phyloP scores from a whole-genome alignment of 35 echinoderm and acorn worm species.

The Anneissia japonica region DNA sequence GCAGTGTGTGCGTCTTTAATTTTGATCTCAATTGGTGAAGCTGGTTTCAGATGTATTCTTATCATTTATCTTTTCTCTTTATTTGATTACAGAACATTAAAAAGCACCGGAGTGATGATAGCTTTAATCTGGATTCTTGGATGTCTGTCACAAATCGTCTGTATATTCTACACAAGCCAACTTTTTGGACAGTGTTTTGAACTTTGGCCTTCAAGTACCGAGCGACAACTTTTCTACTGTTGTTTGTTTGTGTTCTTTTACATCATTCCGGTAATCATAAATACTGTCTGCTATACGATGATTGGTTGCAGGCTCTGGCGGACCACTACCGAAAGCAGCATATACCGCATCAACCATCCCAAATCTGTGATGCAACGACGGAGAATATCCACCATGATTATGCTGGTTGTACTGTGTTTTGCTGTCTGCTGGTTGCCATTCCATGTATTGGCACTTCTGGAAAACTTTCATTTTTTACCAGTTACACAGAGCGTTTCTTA shows the following conservation, averaged over 20 bases:
- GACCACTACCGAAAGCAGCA: background rate
- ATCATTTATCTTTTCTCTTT: background rate
- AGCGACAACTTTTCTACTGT: background rate
- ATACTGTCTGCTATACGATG: background rate
- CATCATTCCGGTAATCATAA: background rate
- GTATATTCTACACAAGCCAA: background rate
- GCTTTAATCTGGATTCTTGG: background rate
- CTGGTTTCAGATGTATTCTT: background rate
- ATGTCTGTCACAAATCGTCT: background rate
- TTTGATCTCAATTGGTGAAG: too few relatives aligned
- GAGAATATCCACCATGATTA: background rate
- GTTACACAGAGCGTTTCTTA: background rate
- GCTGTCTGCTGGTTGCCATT: slow-evolving; percentile 19
- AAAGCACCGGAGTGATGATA: background rate
- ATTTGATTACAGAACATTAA: background rate
- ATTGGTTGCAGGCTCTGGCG: background rate
- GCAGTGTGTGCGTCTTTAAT: too few relatives aligned
- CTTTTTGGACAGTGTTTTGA: background rate
- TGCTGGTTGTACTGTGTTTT: background rate
- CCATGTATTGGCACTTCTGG: background rate
- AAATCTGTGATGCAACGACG: background rate
- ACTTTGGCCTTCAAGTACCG: background rate
- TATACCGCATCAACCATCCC: background rate
- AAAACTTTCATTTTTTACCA: background rate
- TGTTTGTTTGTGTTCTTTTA: background rate